Evolutionary conservation across 2,797 vertebrate species (phyloP).

Genomic region (Parambassis ranga): DNA sequence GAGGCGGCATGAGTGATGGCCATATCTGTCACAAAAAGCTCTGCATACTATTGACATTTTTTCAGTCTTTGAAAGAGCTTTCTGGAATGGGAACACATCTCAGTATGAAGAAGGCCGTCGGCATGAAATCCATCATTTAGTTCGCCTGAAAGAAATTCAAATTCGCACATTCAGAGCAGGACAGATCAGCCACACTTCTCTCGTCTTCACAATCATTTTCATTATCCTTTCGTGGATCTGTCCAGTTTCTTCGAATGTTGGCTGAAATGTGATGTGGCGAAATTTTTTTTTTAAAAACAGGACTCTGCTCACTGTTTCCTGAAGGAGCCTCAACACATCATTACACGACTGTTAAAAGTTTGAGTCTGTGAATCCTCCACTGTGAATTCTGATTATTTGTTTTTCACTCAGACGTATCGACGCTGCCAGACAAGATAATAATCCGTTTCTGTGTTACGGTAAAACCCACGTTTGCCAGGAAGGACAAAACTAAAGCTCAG

Average conservation of each 20-base stretch:
- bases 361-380: not conserved
- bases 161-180: not conserved
- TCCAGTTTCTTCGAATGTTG: not conserved
- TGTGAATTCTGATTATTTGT: conserved; percentile 18
- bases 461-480: not conserved
- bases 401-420: conserved; percentile 6
- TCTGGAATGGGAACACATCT: not conserved
- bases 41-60: not conserved
- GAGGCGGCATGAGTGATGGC: not conserved
- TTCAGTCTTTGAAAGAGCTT: not conserved
- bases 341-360: not conserved
- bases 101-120: not conserved
- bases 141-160: conserved; percentile 11
- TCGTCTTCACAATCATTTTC: not conserved
- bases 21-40: not conserved
- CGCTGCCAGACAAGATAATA: conserved; percentile 17
- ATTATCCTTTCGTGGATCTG: not conserved
- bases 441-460: conserved; percentile 13
- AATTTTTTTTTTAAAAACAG: not conserved
- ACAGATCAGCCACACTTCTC: not conserved
- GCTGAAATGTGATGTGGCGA: not conserved
- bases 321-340: not conserved
- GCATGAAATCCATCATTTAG: not conserved
- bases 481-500: conserved; percentile 21
- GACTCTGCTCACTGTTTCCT: not conserved